A percentile compares a stretch with the other conserved stretches of the same genome.
Evolutionary conservation across 2,888 invertebrate genomes (phyloP).

Genomic region (Gymnocheta viridis): DNA sequence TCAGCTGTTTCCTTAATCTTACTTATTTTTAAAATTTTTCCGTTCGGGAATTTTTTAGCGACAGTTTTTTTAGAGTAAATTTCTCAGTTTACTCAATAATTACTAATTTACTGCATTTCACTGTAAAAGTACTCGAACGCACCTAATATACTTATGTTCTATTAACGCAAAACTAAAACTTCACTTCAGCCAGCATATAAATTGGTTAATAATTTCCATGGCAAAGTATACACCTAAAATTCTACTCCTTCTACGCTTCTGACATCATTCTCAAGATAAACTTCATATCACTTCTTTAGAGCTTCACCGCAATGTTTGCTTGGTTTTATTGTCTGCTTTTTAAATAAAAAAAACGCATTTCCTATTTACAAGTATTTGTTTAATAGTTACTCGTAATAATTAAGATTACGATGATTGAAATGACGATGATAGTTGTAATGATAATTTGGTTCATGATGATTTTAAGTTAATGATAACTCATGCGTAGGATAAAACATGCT

Average conservation of each 20-base stretch:
- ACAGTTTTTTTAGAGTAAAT: no score
- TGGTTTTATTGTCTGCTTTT: neutral
- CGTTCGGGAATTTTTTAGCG: no score
- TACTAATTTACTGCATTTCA: no score
- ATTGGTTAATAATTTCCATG: no score
- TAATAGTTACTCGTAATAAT: conserved; percentile 39
- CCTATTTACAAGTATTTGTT: conserved; percentile 11
- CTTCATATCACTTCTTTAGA: neutral
- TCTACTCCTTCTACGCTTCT: neutral
- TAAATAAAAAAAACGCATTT: conserved; percentile 8
- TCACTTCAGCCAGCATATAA: no score
- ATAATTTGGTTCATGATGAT: conserved; percentile 41
- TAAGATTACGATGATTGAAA: conserved; percentile 14
- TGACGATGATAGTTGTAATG: conserved; percentile 40
- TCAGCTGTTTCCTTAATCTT: no score
- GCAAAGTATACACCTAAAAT: neutral
- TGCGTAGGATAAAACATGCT: conserved; percentile 52
- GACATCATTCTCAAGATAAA: neutral
- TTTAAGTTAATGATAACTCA: conserved; percentile 51
- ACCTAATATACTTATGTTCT: no score
- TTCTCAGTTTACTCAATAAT: no score
- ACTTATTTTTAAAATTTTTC: no score
- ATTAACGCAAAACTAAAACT: no score
- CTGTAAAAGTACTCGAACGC: no score
- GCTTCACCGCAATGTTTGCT: conserved; percentile 19